Conservation (phyloP, 2,113 vertebrate species). For the Beaufortia kweichowensis region DNA sequence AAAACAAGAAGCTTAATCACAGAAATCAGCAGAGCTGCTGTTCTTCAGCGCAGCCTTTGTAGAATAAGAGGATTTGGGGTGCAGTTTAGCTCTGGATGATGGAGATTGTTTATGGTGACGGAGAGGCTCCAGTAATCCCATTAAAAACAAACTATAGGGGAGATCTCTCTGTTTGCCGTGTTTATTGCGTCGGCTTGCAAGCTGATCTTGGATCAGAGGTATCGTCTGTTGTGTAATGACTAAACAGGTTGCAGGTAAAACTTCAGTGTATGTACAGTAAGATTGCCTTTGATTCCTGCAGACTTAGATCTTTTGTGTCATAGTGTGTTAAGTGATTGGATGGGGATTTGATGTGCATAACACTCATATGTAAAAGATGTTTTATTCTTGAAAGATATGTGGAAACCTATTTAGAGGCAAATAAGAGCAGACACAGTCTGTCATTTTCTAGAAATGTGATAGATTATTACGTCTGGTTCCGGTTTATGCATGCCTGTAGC, state of each 20-base stretch:
- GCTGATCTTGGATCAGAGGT: neutral
- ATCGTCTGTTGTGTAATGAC: neutral
- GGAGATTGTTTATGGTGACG: conserved; percentile 41
- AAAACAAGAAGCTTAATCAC: conserved; percentile 49
- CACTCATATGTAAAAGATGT: neutral
- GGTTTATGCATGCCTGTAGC: neutral
- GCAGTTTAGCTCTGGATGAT: conserved; percentile 47
- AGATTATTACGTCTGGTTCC: neutral
- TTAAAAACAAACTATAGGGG: conserved; percentile 44
- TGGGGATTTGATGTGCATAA: neutral
- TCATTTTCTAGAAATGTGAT: neutral
- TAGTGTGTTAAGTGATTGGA: neutral
- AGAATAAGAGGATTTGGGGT: conserved; percentile 49
- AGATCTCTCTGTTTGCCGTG: conserved; percentile 2
- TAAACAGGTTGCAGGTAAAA: conserved; percentile 4
- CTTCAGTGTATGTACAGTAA: neutral
- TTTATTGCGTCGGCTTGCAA: neutral
- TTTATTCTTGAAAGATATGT: neutral
- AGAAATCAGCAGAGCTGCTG: conserved; percentile 44
- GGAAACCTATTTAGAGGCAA: neutral
- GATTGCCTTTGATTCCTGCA: too few relatives aligned
- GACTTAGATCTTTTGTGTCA: neutral
- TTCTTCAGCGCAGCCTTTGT: conserved; percentile 32
- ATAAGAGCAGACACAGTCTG: neutral
- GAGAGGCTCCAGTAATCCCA: conserved; percentile 38